A percentile compares a stretch with the other conserved stretches of the same genome.
Conservation (phyloP, 1,140 invertebrate species). For the Ostrea denselamellosa region DNA sequence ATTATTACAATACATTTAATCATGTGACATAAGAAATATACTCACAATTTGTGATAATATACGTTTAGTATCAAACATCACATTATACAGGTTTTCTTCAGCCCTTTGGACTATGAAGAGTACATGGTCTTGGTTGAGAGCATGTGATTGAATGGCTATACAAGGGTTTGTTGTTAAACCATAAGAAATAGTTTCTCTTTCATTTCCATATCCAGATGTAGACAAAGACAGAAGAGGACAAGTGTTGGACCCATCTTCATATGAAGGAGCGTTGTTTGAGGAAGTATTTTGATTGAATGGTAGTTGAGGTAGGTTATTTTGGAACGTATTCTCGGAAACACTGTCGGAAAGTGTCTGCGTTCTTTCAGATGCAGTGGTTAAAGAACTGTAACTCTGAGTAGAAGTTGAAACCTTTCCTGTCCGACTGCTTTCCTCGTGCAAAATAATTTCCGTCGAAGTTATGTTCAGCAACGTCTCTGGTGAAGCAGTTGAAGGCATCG, state of each 20-base stretch:
- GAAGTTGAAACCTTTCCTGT: neutral
- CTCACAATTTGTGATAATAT: too few species aligned
- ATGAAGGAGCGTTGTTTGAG: neutral
- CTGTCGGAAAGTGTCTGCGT: neutral
- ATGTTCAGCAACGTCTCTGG: neutral
- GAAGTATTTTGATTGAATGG: neutral
- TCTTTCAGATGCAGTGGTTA: neutral
- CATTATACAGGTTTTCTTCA: too few species aligned
- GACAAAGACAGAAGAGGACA: neutral
- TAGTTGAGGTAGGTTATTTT: neutral
- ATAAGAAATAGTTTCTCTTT: neutral
- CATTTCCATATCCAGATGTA: neutral
- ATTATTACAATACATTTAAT: too few species aligned
- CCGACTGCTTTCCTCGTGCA: neutral
- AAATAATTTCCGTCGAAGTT: neutral
- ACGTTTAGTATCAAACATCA: too few species aligned
- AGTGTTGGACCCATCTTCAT: neutral
- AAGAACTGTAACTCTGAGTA: neutral
- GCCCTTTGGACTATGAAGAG: too few species aligned
- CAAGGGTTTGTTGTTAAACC: neutral
- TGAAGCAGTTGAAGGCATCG: too few species aligned
- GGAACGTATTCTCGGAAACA: neutral
- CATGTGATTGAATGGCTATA: too few species aligned
- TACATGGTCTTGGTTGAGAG: too few species aligned
- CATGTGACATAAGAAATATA: too few species aligned